A percentile compares a stretch with the other conserved stretches of the same genome.
Evolutionary conservation across 1,140 invertebrate species (phyloP).

Genomic region (Diplogasteroides magnus): DNA sequence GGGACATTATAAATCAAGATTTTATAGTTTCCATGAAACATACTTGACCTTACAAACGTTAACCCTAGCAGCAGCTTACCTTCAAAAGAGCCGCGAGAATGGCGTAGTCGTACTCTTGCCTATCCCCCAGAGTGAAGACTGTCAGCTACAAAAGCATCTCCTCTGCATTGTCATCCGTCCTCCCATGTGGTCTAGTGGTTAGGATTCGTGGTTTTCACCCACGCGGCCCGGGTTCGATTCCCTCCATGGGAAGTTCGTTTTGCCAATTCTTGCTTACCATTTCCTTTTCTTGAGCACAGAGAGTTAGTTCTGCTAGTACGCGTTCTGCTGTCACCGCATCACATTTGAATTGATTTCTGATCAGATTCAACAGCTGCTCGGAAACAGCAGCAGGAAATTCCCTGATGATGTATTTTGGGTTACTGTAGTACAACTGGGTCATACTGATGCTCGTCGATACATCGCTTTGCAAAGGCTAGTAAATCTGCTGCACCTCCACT

Average conservation of each 20-base stretch:
- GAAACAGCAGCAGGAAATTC: neutral
- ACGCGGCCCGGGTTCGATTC: slow-evolving; percentile 76
- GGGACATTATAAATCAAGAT: neutral
- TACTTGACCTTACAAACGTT: neutral
- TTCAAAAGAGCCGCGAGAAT: slow-evolving; percentile 52
- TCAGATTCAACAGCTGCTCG: too few relatives aligned
- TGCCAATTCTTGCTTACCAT: too few relatives aligned
- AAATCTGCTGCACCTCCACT: slow-evolving; percentile 93
- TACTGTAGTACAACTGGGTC: too few relatives aligned
- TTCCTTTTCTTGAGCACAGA: too few relatives aligned
- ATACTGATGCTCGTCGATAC: slow-evolving; percentile 42
- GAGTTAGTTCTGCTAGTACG: too few relatives aligned
- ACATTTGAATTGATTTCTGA: too few relatives aligned
- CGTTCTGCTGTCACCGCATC: too few relatives aligned
- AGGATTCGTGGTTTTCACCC: slow-evolving; percentile 78
- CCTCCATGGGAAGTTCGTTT: slow-evolving; percentile 71
- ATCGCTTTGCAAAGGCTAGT: slow-evolving; percentile 88
- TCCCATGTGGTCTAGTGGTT: slow-evolving; percentile 58
- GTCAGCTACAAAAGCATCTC: slow-evolving; percentile 37
- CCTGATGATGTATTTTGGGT: too few relatives aligned
- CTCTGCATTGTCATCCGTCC: too few relatives aligned
- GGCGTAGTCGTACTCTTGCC: too few relatives aligned
- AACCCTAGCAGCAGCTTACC: neutral
- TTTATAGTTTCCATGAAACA: too few relatives aligned
- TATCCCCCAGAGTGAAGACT: slow-evolving; percentile 47